phyloP scores from a whole-genome alignment of 2,888 invertebrate species.

The Rapana venosa region DNA sequence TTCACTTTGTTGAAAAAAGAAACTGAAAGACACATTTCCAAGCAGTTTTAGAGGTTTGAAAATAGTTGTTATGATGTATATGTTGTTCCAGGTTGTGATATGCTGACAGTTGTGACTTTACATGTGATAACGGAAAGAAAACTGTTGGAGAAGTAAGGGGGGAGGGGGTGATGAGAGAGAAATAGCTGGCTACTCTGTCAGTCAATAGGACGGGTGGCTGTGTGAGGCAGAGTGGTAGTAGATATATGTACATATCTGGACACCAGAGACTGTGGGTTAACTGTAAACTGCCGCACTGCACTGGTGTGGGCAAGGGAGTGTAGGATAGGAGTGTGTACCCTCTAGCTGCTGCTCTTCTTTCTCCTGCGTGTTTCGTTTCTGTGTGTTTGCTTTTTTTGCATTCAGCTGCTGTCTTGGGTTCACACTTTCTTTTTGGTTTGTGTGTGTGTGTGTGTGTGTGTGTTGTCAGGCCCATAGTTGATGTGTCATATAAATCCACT shows the following conservation, averaged over 20 bases:
- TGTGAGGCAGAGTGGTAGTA: not conserved
- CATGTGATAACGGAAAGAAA: not conserved
- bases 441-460: conserved; percentile 18
- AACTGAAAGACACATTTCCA: not conserved
- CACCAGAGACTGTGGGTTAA: not conserved
- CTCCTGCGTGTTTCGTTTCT: conserved; percentile 34
- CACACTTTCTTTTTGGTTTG: not conserved
- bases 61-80: not conserved
- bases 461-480: not conserved
- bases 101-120: conserved; percentile 7
- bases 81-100: conserved; percentile 19
- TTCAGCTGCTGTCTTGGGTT: conserved; percentile 30
- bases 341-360: conserved; percentile 32
- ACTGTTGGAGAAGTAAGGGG: not conserved
- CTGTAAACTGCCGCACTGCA: no score
- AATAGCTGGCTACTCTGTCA: not conserved
- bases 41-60: not conserved
- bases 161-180: not conserved
- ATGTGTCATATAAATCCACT: not conserved
- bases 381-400: conserved; percentile 12
- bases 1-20: no score
- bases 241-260: not conserved
- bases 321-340: not conserved
- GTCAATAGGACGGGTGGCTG: not conserved
- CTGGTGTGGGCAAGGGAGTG: not conserved